Conservation (phyloP, 2,113 vertebrate species). For the Dipodomys ordii region DNA sequence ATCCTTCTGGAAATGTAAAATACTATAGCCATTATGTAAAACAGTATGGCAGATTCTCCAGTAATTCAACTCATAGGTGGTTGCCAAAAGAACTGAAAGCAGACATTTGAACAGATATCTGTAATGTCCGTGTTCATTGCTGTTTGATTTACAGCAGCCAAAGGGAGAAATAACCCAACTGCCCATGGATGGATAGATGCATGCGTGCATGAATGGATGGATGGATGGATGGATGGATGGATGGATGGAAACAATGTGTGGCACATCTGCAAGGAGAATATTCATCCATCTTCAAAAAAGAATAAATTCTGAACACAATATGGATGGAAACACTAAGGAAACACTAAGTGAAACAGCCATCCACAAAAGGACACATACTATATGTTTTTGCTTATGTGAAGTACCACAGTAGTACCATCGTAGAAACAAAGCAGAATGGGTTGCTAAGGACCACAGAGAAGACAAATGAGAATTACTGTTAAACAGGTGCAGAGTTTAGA, state of each 20-base stretch:
- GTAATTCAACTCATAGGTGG: not conserved
- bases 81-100: not conserved
- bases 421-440: not conserved
- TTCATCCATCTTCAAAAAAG: not conserved
- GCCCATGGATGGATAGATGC: not conserved
- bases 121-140: not conserved
- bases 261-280: not conserved
- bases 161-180: not conserved
- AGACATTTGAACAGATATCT: not conserved
- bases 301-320: not conserved
- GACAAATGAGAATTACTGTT: not conserved
- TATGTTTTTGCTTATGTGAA: not conserved
- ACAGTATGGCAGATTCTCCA: not conserved
- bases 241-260: not conserved
- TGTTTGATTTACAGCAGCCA: not conserved
- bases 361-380: not conserved
- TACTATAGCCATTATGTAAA: not conserved
- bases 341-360: not conserved
- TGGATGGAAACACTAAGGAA: not conserved
- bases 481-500: not conserved
- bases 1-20: not conserved
- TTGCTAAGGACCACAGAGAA: too few relatives aligned
- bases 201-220: not conserved
- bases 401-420: not conserved
- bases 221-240: too few relatives aligned